Conservation (phyloP, 37 sponge, comb jelly and placozoan genomes). For the Spongia lamella region DNA sequence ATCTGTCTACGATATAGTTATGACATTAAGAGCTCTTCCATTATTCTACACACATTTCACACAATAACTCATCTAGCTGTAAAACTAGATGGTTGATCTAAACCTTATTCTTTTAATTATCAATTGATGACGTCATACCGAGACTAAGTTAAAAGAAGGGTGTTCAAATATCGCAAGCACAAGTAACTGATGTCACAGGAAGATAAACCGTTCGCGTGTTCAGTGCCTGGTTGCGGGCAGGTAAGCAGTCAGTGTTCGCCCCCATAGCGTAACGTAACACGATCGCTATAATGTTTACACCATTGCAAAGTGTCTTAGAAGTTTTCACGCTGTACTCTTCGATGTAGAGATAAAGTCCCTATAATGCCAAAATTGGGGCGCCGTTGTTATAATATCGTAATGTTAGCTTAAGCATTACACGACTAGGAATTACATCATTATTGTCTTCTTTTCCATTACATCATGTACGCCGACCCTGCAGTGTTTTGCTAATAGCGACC, state of each 20-base stretch:
- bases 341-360: neutral
- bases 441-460: slow-evolving; percentile 30
- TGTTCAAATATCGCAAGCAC: too few species aligned
- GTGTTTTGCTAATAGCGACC: slow-evolving; percentile 82
- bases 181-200: slow-evolving; percentile 28
- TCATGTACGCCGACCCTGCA: slow-evolving; percentile 25
- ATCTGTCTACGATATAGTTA: too few species aligned
- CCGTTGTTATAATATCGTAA: neutral
- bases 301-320: neutral
- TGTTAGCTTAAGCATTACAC: neutral
- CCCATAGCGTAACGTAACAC: neutral
- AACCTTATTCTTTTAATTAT: too few species aligned
- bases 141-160: neutral
- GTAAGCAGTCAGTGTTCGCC: slow-evolving; percentile 33
- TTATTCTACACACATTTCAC: too few species aligned
- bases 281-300: neutral
- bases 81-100: too few species aligned
- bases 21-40: too few species aligned
- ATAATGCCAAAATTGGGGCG: neutral
- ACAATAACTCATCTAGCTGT: too few species aligned
- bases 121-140: too few species aligned
- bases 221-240: slow-evolving; percentile 71
- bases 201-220: slow-evolving; percentile 83
- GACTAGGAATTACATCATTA: neutral
- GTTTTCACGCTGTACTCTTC: too few species aligned